These are phyloP conservation scores for Meliscaeva auricollis DNA, from an alignment of 2,888 invertebrate species.

Conservation along the genomic window DNA sequence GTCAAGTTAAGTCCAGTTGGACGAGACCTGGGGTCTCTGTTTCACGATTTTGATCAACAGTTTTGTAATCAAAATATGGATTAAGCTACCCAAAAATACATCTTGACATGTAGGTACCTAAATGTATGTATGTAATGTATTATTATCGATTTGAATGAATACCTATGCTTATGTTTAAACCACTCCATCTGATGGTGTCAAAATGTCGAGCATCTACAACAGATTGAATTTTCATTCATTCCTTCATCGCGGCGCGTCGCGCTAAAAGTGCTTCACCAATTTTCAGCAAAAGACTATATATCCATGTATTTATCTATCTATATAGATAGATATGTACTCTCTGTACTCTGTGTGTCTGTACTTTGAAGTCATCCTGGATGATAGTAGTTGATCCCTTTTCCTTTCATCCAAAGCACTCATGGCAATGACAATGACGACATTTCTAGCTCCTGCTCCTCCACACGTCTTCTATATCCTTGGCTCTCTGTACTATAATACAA, in stretches of 20 bases:
- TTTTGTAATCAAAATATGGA: not conserved
- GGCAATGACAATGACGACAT: slow-evolving; percentile 50
- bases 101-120: not conserved
- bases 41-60: not conserved
- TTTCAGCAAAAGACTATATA: not conserved
- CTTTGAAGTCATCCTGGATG: slow-evolving; percentile 48
- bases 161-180: slow-evolving; percentile 20
- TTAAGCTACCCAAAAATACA: not conserved
- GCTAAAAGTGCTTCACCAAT: slow-evolving; percentile 31
- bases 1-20: no score
- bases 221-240: slow-evolving; percentile 75
- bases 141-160: slow-evolving; percentile 59
- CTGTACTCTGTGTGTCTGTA: slow-evolving; percentile 34
- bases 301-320: not conserved
- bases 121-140: slow-evolving; percentile 18
- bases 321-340: not conserved
- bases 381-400: slow-evolving; percentile 75
- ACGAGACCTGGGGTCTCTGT: no score
- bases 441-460: slow-evolving; percentile 20
- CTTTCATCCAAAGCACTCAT: slow-evolving; percentile 73
- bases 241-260: slow-evolving; percentile 8
- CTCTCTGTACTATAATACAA: not conserved
- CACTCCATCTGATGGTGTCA: slow-evolving; percentile 70
- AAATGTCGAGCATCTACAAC: slow-evolving; percentile 64
- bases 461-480: slow-evolving; percentile 8